Evolutionary conservation across 2,888 invertebrate genomes (phyloP), one percentile per base, ranked within the genome.

Genomic region (Gymnosoma rotundatum): DNA sequence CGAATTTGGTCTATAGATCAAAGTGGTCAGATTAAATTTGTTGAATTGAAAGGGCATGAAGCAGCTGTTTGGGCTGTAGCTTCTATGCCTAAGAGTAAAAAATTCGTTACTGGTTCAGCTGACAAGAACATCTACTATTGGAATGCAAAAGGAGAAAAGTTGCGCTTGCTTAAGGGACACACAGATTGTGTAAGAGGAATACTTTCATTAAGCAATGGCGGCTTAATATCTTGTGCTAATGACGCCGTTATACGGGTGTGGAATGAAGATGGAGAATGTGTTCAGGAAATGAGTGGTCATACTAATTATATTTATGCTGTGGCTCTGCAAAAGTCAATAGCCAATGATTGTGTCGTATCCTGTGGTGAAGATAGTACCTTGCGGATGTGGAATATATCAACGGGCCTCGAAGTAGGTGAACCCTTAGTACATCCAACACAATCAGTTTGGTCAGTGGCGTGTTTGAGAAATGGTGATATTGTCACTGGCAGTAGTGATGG

Each of bases 401-500:
- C 88, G 0, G 92, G 92, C 0, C 56, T 78, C 2, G 88, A 90
- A 54, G 70, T 92, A 6, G 92, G 92, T 0, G 82, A 81, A 0
- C 87, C 91, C 0, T 88, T 93, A 0, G 93, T 94, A 38, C 89
- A 92, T 85, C 99, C 99, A 0, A 95, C 96, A 0, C 95, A 97
- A 86, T 98, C 98, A 0, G 95, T 98, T 0, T 99, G 99, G 99
- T 93, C 94, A 21, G 96, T 98, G 1, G 93, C 95, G 16, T 94
- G 95, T 74, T 93, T 99, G 25, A 93, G 94, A 8, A 98, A 98
- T 92, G 97, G 96, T 0, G 99, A 99, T 91, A 94, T 99, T 88
- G 97, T 96, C 18, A 95, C 97, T 52, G 99, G 98, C 81, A 94
- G 93, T 78, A 98, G 97, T 93, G 98, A 99, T 92, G 98, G 98